These are phyloP conservation scores for Timandra comae DNA, from an alignment of 2,888 invertebrate genomes.

Conservation along the genomic window DNA sequence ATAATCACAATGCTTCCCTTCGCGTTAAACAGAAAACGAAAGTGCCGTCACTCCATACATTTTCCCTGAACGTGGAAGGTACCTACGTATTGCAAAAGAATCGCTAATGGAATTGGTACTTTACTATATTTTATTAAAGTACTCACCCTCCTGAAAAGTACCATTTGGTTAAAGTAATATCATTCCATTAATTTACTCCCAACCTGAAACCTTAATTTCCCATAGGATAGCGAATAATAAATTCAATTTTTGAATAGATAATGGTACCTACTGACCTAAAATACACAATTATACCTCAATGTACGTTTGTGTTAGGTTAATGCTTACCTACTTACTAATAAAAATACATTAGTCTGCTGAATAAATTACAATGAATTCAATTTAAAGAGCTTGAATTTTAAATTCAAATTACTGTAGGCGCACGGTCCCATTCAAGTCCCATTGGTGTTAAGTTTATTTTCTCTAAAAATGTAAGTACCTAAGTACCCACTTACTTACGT, in stretches of 20 bases:
- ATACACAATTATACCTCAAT: conserved; percentile 13
- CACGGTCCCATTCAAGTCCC: too few relatives aligned
- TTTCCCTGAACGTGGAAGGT: too few relatives aligned
- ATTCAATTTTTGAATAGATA: conserved; percentile 25
- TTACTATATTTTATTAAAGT: conserved; percentile 29
- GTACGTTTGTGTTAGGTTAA: not conserved
- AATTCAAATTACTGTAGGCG: too few relatives aligned
- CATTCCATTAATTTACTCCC: conserved; percentile 22
- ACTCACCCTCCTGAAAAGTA: conserved; percentile 22
- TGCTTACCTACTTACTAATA: too few relatives aligned
- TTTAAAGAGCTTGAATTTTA: too few relatives aligned
- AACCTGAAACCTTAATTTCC: conserved; percentile 25
- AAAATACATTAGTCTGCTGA: too few relatives aligned
- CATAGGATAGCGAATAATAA: conserved; percentile 23
- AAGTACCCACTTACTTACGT: too few relatives aligned
- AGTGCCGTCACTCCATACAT: conserved; percentile 12
- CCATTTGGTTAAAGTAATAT: conserved; percentile 23
- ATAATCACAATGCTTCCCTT: conserved; percentile 4
- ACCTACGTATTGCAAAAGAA: conserved; percentile 22
- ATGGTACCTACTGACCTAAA: conserved; percentile 17
- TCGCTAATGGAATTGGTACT: conserved; percentile 26
- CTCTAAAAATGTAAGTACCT: too few relatives aligned
- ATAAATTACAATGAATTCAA: too few relatives aligned
- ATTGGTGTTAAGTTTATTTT: too few relatives aligned
- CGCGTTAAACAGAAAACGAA: conserved; percentile 1